Conservation (phyloP, 1,140 invertebrate genomes). For the Drosophila micromelanica region DNA sequence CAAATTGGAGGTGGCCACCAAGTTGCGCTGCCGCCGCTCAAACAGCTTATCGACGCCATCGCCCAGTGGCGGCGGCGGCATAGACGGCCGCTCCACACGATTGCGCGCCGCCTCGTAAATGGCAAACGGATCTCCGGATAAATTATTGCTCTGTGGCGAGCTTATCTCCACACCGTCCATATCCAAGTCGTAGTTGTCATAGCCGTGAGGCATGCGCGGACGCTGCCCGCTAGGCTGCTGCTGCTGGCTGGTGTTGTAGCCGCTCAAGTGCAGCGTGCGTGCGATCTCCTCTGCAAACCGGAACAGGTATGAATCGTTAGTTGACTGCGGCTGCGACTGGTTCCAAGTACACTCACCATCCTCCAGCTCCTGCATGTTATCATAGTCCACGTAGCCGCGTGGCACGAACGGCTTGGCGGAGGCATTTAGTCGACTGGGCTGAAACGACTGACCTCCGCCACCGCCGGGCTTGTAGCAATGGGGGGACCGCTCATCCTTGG, state of each 20-base stretch:
- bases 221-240: constrained; percentile 14
- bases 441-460: background rate
- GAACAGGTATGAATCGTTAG: background rate
- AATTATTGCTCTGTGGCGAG: constrained; percentile 15
- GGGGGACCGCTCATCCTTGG: constrained; percentile 17
- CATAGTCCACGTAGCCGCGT: constrained; percentile 77
- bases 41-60: constrained; percentile 46
- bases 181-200: constrained; percentile 45
- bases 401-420: constrained; percentile 63
- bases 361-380: constrained; percentile 80
- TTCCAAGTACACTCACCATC: constrained; percentile 58
- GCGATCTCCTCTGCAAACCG: constrained; percentile 64
- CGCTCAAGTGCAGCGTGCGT: constrained; percentile 52
- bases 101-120: constrained; percentile 73
- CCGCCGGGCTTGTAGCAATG: constrained; percentile 18
- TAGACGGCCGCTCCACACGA: constrained; percentile 54
- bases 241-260: constrained; percentile 27
- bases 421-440: constrained; percentile 30
- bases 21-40: constrained; percentile 58
- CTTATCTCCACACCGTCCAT: constrained; percentile 52
- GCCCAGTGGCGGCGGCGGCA: constrained; percentile 38
- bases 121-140: constrained; percentile 68
- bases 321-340: background rate
- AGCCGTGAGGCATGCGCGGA: constrained; percentile 13
- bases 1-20: constrained; percentile 63